Evolutionary conservation across 2,888 invertebrate genomes (phyloP), one percentile per base, ranked within the genome.

Genomic region (Hypercompe scribonia): DNA sequence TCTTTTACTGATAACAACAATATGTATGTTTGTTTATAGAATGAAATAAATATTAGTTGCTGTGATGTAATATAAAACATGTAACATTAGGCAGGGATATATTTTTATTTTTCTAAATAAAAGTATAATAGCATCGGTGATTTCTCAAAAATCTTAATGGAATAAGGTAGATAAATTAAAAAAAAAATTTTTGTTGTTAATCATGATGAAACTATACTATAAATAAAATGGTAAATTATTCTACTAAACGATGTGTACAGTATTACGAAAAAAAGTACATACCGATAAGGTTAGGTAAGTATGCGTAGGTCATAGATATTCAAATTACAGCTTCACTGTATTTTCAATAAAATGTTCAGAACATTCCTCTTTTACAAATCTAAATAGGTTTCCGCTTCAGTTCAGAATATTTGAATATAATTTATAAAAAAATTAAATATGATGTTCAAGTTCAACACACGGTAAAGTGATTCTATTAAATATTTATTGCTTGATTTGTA

Each of bases 391-490:
- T 34, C 39, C 28, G 75, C 69, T 73, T 65, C 65, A 69, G 73
- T 78, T 78, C 50, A 58, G 80, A 76, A 78, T 82, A 80, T 75
- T 82, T 75, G 58, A 75, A 69, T 79, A 71, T 80, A 81, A 42
- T 74, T 71, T 61, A 24, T 1, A 24, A 50, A 50, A 67, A 75
- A 75, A 63, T 70, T 65, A 72, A 72, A 77, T 75, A 36, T 71
- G 61, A 61, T 31, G 0, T 31, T 61, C 31, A 77, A 79, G 84
- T 84, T 84, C 84, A 81, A 76, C 68, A 77, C 5, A 74, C 81
- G 50, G 72, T 73, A 71, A 64, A 82, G 74, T 64, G 66, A 81
- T 83, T 78, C 80, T 50, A 69, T 73, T 77, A 67, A 72, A 78
- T 84, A 80, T 82, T 76, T 78, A 82, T 78, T 54, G 58, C 33